Conservation (phyloP, 2,888 invertebrate genomes). For the Cheilosia pagana region DNA sequence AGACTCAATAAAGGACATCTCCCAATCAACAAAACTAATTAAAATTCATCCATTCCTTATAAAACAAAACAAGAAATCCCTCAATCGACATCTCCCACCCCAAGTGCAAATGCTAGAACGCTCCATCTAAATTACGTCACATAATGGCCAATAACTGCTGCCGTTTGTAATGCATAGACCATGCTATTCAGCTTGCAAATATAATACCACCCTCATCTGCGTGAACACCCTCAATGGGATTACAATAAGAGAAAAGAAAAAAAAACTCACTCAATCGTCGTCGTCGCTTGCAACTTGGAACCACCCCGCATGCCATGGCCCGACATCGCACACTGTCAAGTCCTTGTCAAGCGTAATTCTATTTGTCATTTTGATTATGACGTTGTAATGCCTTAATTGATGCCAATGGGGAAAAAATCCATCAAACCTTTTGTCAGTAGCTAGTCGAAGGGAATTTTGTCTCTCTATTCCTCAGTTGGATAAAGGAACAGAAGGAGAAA, state of each 20-base stretch:
- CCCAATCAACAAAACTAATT: constrained; percentile 13
- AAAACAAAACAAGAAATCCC: neutral
- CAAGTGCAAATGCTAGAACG: constrained; percentile 3
- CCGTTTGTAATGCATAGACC: constrained; percentile 64
- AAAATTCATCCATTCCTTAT: neutral
- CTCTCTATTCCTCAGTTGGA: neutral
- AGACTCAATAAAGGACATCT: neutral
- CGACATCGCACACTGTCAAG: constrained; percentile 78
- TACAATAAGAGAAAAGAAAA: neutral
- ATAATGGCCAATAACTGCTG: constrained; percentile 71
- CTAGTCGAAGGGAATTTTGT: constrained; percentile 4
- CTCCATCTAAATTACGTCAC: constrained; percentile 61
- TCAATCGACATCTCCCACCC: constrained; percentile 8
- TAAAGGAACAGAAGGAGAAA: neutral
- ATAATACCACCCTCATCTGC: constrained; percentile 15
- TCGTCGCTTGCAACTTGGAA: neutral
- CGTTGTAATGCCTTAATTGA: constrained; percentile 83
- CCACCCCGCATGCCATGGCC: constrained; percentile 10
- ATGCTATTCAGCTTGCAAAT: constrained; percentile 27
- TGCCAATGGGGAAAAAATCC: constrained; percentile 76
- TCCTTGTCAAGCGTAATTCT: constrained; percentile 82
- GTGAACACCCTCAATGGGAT: constrained; percentile 37
- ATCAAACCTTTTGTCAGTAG: constrained; percentile 65
- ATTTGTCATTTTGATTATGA: constrained; percentile 84
- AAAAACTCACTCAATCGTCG: constrained; percentile 34